A percentile compares a stretch with the other conserved stretches of the same genome.
These are phyloP conservation scores for Dendrophyllia cribrosa DNA, from an alignment of 64 coral and sea anemone genomes.

Conservation along the genomic window DNA sequence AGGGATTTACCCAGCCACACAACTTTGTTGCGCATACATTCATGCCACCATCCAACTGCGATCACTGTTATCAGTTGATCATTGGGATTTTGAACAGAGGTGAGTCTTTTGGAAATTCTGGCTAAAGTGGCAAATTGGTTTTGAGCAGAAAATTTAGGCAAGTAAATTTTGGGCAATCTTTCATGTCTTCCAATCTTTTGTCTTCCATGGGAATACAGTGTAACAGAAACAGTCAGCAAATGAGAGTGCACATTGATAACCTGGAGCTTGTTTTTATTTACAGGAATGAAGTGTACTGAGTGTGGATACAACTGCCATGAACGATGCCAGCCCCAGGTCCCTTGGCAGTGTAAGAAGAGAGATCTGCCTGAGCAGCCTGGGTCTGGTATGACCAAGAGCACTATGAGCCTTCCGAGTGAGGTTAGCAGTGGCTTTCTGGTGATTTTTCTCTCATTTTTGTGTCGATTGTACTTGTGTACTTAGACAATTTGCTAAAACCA, in stretches of 20 bases:
- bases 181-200: not conserved
- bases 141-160: not conserved
- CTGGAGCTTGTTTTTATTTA: not conserved
- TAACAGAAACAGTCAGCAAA: too few species aligned
- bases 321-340: conserved; percentile 91
- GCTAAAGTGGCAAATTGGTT: too few species aligned
- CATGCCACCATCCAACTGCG: conserved; percentile 94
- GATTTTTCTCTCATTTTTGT: not conserved
- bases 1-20: conserved; percentile 98
- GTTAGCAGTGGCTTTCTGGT: conserved; percentile 35
- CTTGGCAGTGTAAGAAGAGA: conserved; percentile 91
- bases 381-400: conserved; percentile 80
- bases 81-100: conserved; percentile 83
- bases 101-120: not conserved
- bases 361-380: conserved; percentile 88
- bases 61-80: conserved; percentile 89
- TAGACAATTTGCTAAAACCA: too few species aligned
- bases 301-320: conserved; percentile 98
- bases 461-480: not conserved
- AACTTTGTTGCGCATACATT: conserved; percentile 87
- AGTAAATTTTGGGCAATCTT: not conserved
- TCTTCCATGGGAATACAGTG: too few species aligned
- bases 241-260: not conserved
- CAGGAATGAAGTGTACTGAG: conserved; percentile 95
- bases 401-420: conserved; percentile 90